A percentile compares a stretch with the other conserved stretches of the same genome.
Conservation (phyloP, 2,797 vertebrate genomes). For the Clamator glandarius region DNA sequence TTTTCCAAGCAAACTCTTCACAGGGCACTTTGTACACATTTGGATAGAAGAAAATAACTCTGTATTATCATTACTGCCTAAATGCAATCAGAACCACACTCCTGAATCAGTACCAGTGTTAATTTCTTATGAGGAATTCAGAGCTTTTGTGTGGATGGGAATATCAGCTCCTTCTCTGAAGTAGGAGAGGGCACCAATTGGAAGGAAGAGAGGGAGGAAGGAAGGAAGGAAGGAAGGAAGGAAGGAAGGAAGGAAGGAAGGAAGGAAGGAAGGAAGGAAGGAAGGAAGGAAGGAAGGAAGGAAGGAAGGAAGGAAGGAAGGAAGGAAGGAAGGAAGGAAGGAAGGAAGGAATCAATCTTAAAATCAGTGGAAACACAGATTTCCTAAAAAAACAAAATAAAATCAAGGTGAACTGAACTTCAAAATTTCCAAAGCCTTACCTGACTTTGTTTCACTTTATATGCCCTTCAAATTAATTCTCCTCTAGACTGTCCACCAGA, state of each 20-base stretch:
- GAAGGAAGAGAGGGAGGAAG: background rate
- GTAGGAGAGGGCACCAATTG: background rate
- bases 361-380: background rate
- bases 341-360: background rate
- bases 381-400: background rate
- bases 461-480: background rate
- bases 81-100: background rate
- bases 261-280: background rate
- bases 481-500: background rate
- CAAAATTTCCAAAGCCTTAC: background rate
- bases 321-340: too few relatives aligned
- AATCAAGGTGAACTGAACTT: background rate
- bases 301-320: background rate
- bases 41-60: background rate
- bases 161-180: background rate
- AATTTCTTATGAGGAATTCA: background rate
- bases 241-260: background rate
- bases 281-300: background rate
- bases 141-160: background rate
- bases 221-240: too few relatives aligned
- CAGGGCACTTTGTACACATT: background rate
- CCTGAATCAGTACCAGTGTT: background rate
- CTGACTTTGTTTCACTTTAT: background rate
- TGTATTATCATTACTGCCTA: background rate
- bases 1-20: conserved; percentile 16